A percentile compares a stretch with the other conserved stretches of the same genome.
These are phyloP conservation scores for Thamnaconus septentrionalis DNA, from an alignment of 2,113 vertebrate species.

Conservation along the genomic window DNA sequence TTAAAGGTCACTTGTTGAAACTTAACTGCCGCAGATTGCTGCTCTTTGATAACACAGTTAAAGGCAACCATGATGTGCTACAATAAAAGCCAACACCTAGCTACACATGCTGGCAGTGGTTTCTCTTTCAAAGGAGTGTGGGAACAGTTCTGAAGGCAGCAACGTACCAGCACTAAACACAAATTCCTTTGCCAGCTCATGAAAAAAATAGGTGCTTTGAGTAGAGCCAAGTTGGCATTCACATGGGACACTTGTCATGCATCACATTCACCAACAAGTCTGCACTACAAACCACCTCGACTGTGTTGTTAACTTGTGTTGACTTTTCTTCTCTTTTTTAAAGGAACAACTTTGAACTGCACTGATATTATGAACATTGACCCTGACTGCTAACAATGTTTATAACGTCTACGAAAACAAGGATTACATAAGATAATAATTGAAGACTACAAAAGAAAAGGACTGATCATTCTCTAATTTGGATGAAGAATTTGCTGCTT, in stretches of 20 bases:
- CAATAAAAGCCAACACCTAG: neutral
- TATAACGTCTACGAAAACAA: no score
- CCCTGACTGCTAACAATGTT: neutral
- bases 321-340: neutral
- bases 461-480: no score
- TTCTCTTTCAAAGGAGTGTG: slow-evolving; percentile 1
- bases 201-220: slow-evolving; percentile 20
- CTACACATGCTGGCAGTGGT: slow-evolving; percentile 4
- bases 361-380: neutral
- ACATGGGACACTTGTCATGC: slow-evolving; percentile 3
- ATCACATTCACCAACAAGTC: no score
- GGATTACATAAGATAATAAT: no score
- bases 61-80: slow-evolving; percentile 17
- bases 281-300: neutral
- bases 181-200: slow-evolving; percentile 18
- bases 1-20: slow-evolving; percentile 34
- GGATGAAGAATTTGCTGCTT: neutral
- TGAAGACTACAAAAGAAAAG: no score
- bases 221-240: neutral
- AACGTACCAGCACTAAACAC: slow-evolving; percentile 14
- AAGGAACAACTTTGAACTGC: neutral
- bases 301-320: slow-evolving; percentile 14
- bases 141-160: slow-evolving; percentile 5
- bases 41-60: neutral
- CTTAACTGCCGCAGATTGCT: slow-evolving; percentile 2